Percentiles rank a stretch among this genome's conserved stretches.
Evolutionary conservation across 2,113 vertebrate genomes (phyloP).

Genomic region (Austrofundulus limnaeus): DNA sequence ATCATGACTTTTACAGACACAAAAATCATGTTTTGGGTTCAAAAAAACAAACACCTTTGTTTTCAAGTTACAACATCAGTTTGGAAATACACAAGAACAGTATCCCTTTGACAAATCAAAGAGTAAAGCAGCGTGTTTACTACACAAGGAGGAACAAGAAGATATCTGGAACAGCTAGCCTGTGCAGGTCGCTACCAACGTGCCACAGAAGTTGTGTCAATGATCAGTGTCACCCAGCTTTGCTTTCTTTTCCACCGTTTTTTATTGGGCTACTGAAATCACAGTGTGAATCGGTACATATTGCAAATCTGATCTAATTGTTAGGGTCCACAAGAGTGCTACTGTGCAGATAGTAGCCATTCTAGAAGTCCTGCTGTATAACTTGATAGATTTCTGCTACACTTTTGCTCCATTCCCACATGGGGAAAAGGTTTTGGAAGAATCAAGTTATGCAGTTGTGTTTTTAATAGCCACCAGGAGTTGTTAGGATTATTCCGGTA

Average conservation of each 20-base stretch:
- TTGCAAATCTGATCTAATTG: conserved; percentile 69
- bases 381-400: conserved; percentile 61
- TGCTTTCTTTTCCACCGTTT: not conserved
- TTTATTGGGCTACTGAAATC: conserved; percentile 65
- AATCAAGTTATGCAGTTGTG: conserved; percentile 49
- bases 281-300: conserved; percentile 78
- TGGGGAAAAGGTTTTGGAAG: conserved; percentile 43
- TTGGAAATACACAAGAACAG: conserved; percentile 64
- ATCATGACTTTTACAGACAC: conserved; percentile 81
- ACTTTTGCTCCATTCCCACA: conserved; percentile 50
- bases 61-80: conserved; percentile 56
- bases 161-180: conserved; percentile 49
- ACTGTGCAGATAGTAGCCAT: conserved; percentile 62
- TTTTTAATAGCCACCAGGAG: conserved; percentile 35
- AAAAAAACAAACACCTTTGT: conserved; percentile 68
- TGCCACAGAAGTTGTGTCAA: conserved; percentile 21
- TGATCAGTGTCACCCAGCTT: conserved; percentile 22
- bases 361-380: conserved; percentile 54
- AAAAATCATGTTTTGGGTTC: conserved; percentile 67
- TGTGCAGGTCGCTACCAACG: conserved; percentile 36
- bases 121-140: conserved; percentile 74
- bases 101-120: conserved; percentile 58
- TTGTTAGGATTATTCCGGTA: conserved; percentile 34
- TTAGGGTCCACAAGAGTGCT: conserved; percentile 52
- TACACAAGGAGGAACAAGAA: conserved; percentile 56